These are phyloP conservation scores for Spialia ferax DNA, from an alignment of 2,888 invertebrate species.

Conservation along the genomic window DNA sequence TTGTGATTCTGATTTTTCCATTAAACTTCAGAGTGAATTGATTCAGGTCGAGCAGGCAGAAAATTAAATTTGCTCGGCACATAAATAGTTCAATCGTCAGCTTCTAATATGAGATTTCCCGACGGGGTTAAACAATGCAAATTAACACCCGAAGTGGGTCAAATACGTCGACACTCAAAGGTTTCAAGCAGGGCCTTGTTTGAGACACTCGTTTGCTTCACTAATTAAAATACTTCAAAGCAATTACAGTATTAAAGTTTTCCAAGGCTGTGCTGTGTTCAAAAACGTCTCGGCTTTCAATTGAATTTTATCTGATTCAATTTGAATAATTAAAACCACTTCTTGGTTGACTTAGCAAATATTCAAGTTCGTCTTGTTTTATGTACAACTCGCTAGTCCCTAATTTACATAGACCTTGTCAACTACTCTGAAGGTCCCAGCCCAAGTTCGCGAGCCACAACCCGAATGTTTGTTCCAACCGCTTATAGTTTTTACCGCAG, in stretches of 20 bases:
- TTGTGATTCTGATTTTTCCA: conserved; percentile 20
- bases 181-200: conserved; percentile 24
- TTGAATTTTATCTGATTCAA: conserved; percentile 22
- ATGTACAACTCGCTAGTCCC: background rate
- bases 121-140: conserved; percentile 30
- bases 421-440: conserved; percentile 14
- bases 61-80: conserved; percentile 24
- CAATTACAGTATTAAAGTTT: conserved; percentile 25
- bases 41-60: conserved; percentile 4
- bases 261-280: conserved; percentile 6
- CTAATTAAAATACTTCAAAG: conserved; percentile 29
- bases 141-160: conserved; percentile 33
- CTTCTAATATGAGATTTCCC: conserved; percentile 26
- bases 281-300: conserved; percentile 13
- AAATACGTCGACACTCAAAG: conserved; percentile 9
- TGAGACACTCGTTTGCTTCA: conserved; percentile 21
- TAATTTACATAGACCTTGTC: conserved; percentile 29
- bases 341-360: conserved; percentile 25
- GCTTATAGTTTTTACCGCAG: conserved; percentile 3
- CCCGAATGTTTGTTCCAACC: conserved; percentile 4
- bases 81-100: conserved; percentile 22
- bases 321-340: conserved; percentile 28
- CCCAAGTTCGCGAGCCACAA: conserved; percentile 7
- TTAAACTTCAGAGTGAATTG: conserved; percentile 19
- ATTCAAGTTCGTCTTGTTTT: conserved; percentile 8